phyloP scores from a whole-genome alignment of 2,888 invertebrate genomes.

The Drosophila niveifrons region DNA sequence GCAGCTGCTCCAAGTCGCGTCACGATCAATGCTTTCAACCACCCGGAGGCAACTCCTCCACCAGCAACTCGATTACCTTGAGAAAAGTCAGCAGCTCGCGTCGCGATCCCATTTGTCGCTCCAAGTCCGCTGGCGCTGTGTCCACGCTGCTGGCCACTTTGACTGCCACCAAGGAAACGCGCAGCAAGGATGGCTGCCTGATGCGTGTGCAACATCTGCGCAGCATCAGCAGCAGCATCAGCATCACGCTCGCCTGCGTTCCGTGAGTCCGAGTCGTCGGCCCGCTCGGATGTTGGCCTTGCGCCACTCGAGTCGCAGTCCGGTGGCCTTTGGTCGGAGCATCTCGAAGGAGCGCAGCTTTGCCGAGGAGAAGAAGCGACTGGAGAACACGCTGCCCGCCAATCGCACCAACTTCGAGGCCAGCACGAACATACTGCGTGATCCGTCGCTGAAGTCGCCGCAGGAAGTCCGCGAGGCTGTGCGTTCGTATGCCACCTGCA shows the following conservation, averaged over 20 bases:
- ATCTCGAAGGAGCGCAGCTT: slow-evolving; percentile 87
- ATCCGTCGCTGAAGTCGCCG: slow-evolving; percentile 87
- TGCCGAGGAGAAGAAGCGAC: slow-evolving; percentile 86
- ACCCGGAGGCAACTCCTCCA: slow-evolving; percentile 81
- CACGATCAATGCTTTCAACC: slow-evolving; percentile 84
- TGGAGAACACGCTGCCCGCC: slow-evolving; percentile 85
- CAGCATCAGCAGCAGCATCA: slow-evolving; percentile 72
- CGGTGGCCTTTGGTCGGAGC: slow-evolving; percentile 85
- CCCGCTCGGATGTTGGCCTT: slow-evolving; percentile 67
- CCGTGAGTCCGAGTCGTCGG: slow-evolving; percentile 81
- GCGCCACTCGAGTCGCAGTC: slow-evolving; percentile 84
- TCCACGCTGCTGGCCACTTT: slow-evolving; percentile 69
- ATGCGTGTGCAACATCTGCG: slow-evolving; percentile 69
- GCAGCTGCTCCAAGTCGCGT: slow-evolving; percentile 63
- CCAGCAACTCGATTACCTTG: slow-evolving; percentile 83
- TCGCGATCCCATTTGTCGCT: slow-evolving; percentile 83
- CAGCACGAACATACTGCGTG: slow-evolving; percentile 84
- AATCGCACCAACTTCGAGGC: slow-evolving; percentile 83
- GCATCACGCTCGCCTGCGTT: slow-evolving; percentile 73
- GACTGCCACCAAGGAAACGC: slow-evolving; percentile 68
- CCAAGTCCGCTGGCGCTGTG: slow-evolving; percentile 84
- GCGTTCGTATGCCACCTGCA: slow-evolving; percentile 83
- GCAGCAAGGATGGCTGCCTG: slow-evolving; percentile 59
- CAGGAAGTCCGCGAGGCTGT: slow-evolving; percentile 87
- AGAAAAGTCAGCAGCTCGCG: slow-evolving; percentile 74